Evolutionary conservation across 2,888 invertebrate species (phyloP), one percentile per base, ranked within the genome.

Genomic region (Pristionchus exspectatus): DNA sequence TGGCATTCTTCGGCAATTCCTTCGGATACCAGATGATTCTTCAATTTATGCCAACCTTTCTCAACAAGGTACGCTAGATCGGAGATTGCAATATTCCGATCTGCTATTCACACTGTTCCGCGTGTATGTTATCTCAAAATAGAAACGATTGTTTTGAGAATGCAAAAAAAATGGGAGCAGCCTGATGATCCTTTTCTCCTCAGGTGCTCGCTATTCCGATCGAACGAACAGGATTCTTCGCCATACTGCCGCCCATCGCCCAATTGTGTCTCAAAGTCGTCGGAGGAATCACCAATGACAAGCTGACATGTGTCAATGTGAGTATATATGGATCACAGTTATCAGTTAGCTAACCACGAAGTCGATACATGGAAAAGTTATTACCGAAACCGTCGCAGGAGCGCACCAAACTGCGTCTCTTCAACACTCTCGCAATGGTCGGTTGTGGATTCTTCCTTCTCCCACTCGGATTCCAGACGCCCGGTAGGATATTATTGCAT

Each of bases 31-130:
- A 93, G 84, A 90, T 93, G 59, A 92, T 93, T 33, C 74, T 93
- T 18, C 93, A 93, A 91, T 92, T 92, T 86, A 92, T 93, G 93
- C 93, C 93, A 14, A 92, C 91, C 24, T 93, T 90, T 81, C 89
- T 93, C 87, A 93, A 93, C 89, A 93, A 93, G 86, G 92, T 83
- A 27, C 27, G 44, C 4, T 59, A 0, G 59, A 59, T 24, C 14
- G 59, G 24, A 50, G 44, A 50, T 7, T 7, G 0, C 44, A 50
- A 3, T 50, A 50, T 3, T 44, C 44, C 44, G 3, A 44, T 44
- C 44, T 44, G 44, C 44, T 9, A 10, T 50, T 9, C 44, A 50
- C 9, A 1, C 44, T 50, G 9, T 9, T 9, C 12, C 4, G 10
- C 9, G 44, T 9, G 7, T 50, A 0, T 59, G 18, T 2, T 59